Evolutionary conservation across 2,888 invertebrate genomes (phyloP).

Genomic region (Netelia inedita): DNA sequence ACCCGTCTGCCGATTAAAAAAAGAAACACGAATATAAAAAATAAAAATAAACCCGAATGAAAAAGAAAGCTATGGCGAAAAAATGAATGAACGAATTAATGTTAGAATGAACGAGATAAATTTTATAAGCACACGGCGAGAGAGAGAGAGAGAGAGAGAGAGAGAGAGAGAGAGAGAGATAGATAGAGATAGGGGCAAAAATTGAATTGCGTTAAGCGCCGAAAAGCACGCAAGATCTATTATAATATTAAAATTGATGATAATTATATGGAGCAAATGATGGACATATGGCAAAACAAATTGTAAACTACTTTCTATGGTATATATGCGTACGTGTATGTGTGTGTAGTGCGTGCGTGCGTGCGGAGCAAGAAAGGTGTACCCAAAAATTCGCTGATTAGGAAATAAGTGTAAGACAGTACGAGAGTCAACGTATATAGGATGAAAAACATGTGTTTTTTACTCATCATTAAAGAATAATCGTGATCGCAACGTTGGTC

Average conservation of each 20-base stretch:
- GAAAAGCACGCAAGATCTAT: constrained; percentile 72
- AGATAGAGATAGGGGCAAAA: constrained; percentile 49
- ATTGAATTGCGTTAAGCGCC: constrained; percentile 71
- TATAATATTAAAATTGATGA: constrained; percentile 75
- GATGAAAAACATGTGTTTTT: constrained; percentile 31
- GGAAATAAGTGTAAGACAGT: constrained; percentile 58
- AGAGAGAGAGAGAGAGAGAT: constrained; percentile 35
- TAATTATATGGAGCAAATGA: constrained; percentile 77
- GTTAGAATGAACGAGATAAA: constrained; percentile 65
- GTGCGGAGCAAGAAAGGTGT: constrained; percentile 51
- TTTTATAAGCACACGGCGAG: constrained; percentile 67
- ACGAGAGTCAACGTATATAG: constrained; percentile 48
- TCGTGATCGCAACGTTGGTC: not conserved
- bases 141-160: constrained; percentile 44
- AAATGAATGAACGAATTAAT: constrained; percentile 48
- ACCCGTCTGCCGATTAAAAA: constrained; percentile 83
- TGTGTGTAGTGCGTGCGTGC: constrained; percentile 42
- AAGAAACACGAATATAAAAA: constrained; percentile 71
- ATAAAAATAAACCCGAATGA: constrained; percentile 65
- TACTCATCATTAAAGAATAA: constrained; percentile 23
- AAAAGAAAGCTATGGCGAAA: not conserved
- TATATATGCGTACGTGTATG: constrained; percentile 40
- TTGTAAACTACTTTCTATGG: constrained; percentile 69
- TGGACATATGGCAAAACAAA: constrained; percentile 70
- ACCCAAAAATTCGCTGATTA: constrained; percentile 71